A percentile compares a stretch with the other conserved stretches of the same genome.
phyloP scores from a whole-genome alignment of 2,797 vertebrate species.

The Leuciscus waleckii region DNA sequence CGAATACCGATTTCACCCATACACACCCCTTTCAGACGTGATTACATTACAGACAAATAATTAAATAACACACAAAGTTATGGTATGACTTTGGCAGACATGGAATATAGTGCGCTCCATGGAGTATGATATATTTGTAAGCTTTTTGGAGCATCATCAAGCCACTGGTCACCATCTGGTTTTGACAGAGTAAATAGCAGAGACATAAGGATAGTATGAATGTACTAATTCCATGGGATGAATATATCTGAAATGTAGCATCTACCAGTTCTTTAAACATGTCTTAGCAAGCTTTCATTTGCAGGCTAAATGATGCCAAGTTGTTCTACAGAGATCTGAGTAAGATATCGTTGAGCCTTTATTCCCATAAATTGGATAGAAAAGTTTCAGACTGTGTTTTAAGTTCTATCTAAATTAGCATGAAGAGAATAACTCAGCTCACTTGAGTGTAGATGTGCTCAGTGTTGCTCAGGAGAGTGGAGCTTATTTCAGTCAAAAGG shows the following conservation, averaged over 20 bases:
- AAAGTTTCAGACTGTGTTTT: constrained; percentile 35
- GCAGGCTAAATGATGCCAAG: not conserved
- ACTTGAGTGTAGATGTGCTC: constrained; percentile 22
- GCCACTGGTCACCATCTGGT: not conserved
- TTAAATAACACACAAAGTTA: constrained; percentile 15
- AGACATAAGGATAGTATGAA: not conserved
- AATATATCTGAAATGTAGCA: constrained; percentile 25
- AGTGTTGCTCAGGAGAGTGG: constrained; percentile 9
- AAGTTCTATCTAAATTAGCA: constrained; percentile 32
- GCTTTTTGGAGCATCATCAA: not conserved
- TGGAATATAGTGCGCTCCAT: not conserved
- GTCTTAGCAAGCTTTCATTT: constrained; percentile 16
- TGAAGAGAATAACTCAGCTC: constrained; percentile 27
- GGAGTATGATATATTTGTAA: not conserved
- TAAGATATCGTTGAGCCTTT: not conserved
- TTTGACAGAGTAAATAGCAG: constrained; percentile 4
- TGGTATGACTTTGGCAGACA: not conserved
- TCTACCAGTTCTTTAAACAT: constrained; percentile 8
- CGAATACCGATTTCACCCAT: too few species aligned
- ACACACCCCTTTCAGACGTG: too few species aligned
- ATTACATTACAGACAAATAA: not conserved
- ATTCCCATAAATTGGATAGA: constrained; percentile 21
- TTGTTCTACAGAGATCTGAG: constrained; percentile 9
- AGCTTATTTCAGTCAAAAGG: constrained; percentile 47
- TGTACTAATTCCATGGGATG: constrained; percentile 5